A percentile compares a stretch with the other conserved stretches of the same genome.
Conservation (phyloP, 2,113 vertebrate genomes). For the Stercorarius parasiticus region DNA sequence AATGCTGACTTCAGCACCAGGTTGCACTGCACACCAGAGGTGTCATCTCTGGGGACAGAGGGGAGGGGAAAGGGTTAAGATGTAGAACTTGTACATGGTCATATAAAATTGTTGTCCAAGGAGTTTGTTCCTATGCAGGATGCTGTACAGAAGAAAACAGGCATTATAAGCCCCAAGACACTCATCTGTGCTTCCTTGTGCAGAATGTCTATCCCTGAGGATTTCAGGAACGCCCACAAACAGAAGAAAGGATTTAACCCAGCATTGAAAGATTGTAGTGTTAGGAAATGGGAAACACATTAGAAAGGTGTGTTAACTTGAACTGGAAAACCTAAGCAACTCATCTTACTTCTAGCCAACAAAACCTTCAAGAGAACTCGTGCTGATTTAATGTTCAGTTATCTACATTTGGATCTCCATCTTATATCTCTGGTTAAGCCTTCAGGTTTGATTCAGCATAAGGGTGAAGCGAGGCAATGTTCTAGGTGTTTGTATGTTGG, state of each 20-base stretch:
- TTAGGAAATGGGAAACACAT: constrained; percentile 37
- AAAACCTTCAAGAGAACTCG: background rate
- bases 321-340: constrained; percentile 17
- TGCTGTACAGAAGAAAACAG: background rate
- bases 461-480: background rate
- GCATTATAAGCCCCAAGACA: background rate
- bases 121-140: background rate
- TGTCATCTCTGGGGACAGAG: background rate
- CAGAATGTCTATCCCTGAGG: background rate
- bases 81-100: background rate
- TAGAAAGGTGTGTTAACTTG: background rate
- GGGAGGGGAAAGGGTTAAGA: background rate
- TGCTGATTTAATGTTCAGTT: background rate
- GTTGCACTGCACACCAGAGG: background rate
- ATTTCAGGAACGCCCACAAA: background rate
- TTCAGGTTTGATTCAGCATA: background rate
- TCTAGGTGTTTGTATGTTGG: background rate
- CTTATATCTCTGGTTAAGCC: background rate
- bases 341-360: constrained; percentile 2
- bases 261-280: background rate
- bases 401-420: background rate
- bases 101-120: background rate
- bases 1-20: background rate
- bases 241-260: constrained; percentile 26
- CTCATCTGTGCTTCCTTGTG: background rate